A percentile compares a stretch with the other conserved stretches of the same genome.
Conservation (phyloP, 2,888 invertebrate species). For the Brachyptera risi region DNA sequence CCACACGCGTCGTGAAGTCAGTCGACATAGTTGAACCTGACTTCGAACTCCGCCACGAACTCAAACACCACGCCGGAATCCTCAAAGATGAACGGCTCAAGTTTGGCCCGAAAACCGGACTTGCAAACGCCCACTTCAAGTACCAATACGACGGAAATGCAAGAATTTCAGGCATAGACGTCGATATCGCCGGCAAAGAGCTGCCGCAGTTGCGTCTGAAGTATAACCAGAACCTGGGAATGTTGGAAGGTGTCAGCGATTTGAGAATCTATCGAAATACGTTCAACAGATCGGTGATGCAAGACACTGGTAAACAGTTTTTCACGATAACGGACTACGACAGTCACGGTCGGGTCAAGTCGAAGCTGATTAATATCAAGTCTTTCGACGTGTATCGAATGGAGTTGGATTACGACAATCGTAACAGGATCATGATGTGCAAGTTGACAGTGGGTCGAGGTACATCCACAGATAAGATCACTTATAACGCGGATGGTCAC, state of each 20-base stretch:
- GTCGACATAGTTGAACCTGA: conserved; percentile 87
- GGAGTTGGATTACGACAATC: conserved; percentile 80
- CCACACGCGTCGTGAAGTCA: conserved; percentile 74
- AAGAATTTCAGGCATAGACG: conserved; percentile 79
- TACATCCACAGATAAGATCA: conserved; percentile 75
- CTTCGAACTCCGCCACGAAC: conserved; percentile 83
- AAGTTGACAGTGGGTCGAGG: conserved; percentile 76
- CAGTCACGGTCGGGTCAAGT: conserved; percentile 77
- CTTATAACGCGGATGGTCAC: conserved; percentile 93
- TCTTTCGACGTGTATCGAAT: conserved; percentile 77
- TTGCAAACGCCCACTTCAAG: conserved; percentile 82
- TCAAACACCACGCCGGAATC: conserved; percentile 86
- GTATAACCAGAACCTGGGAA: conserved; percentile 85
- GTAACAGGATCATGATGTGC: conserved; percentile 79
- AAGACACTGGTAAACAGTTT: conserved; percentile 86
- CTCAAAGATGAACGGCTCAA: conserved; percentile 82
- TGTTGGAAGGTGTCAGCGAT: conserved; percentile 81
- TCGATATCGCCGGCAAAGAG: conserved; percentile 84
- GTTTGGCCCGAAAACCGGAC: conserved; percentile 78
- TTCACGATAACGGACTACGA: conserved; percentile 88
- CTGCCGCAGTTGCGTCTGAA: conserved; percentile 76
- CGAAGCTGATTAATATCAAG: conserved; percentile 79
- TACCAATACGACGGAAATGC: conserved; percentile 94
- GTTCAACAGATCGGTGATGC: conserved; percentile 85
- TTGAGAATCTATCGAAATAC: conserved; percentile 79